Percentiles rank a stretch among this genome's conserved stretches.
Conservation (phyloP, 2,888 invertebrate genomes). For the Pyrrhia umbra region DNA sequence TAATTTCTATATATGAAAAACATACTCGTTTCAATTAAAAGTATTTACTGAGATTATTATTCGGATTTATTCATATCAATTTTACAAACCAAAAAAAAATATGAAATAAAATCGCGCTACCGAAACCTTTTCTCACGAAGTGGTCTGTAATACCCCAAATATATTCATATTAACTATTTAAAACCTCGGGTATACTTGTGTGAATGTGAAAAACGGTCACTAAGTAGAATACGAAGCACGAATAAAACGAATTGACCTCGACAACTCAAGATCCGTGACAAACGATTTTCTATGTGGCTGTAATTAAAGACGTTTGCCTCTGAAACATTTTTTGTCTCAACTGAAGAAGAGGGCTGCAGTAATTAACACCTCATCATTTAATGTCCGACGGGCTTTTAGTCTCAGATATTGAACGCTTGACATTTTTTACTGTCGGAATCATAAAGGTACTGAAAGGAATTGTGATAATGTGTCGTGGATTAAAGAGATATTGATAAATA, state of each 20-base stretch:
- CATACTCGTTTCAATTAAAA: too few species aligned
- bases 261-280: slow-evolving; percentile 24
- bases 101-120: slow-evolving; percentile 1
- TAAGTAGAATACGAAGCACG: slow-evolving; percentile 29
- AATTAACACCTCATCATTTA: slow-evolving; percentile 58
- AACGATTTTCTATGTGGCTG: slow-evolving; percentile 38
- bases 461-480: slow-evolving; percentile 4
- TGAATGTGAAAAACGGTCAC: slow-evolving; percentile 18
- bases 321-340: slow-evolving; percentile 40
- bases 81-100: background rate
- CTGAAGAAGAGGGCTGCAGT: slow-evolving; percentile 31
- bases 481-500: slow-evolving; percentile 1
- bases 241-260: slow-evolving; percentile 42
- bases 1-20: background rate
- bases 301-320: slow-evolving; percentile 24
- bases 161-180: background rate
- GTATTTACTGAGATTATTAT: too few species aligned
- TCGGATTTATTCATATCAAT: background rate
- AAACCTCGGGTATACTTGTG: slow-evolving; percentile 18
- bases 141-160: background rate
- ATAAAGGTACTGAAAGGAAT: slow-evolving; percentile 15
- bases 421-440: slow-evolving; percentile 39
- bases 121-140: background rate
- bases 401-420: slow-evolving; percentile 26
- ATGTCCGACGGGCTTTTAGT: slow-evolving; percentile 40